A percentile compares a stretch with the other conserved stretches of the same genome.
These are phyloP conservation scores for Bathynomus jamesi DNA, from an alignment of 1,140 invertebrate genomes.

Conservation along the genomic window DNA sequence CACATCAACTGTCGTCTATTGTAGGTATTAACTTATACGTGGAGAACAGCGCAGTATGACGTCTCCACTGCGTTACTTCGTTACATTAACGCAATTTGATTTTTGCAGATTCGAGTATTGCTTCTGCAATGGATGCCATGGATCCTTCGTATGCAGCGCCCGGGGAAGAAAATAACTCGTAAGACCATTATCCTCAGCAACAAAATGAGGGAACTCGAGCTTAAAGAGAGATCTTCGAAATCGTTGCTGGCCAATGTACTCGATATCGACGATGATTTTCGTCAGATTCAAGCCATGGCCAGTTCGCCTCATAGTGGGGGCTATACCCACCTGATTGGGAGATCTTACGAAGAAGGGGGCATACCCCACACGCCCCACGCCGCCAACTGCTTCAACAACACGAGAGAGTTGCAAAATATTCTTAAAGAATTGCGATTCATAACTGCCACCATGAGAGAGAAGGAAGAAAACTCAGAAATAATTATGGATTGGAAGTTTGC, in stretches of 20 bases:
- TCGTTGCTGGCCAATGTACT: constrained; percentile 81
- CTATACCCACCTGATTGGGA: constrained; percentile 31
- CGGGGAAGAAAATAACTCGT: constrained; percentile 84
- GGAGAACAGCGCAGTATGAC: no score
- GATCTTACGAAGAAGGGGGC: constrained; percentile 30
- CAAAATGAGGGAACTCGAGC: constrained; percentile 79
- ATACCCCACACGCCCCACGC: constrained; percentile 21
- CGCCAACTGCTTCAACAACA: constrained; percentile 35
- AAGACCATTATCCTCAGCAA: constrained; percentile 81
- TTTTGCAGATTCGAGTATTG: constrained; percentile 73
- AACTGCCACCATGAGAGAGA: constrained; percentile 77
- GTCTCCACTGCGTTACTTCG: no score
- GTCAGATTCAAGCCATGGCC: constrained; percentile 30
- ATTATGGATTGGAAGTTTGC: constrained; percentile 99
- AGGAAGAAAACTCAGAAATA: constrained; percentile 80
- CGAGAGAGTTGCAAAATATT: constrained; percentile 38
- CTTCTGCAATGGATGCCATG: constrained; percentile 95
- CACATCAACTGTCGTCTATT: no score
- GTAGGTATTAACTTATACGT: no score
- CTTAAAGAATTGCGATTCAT: constrained; percentile 71
- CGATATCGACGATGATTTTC: constrained; percentile 89
- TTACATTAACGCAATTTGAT: no score
- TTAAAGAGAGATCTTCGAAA: constrained; percentile 85
- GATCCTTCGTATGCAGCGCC: constrained; percentile 73
- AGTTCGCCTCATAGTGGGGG: constrained; percentile 29